Base-by-base conservation (phyloP, 1,140 invertebrate genomes). In the Asobara japonica region DNA sequence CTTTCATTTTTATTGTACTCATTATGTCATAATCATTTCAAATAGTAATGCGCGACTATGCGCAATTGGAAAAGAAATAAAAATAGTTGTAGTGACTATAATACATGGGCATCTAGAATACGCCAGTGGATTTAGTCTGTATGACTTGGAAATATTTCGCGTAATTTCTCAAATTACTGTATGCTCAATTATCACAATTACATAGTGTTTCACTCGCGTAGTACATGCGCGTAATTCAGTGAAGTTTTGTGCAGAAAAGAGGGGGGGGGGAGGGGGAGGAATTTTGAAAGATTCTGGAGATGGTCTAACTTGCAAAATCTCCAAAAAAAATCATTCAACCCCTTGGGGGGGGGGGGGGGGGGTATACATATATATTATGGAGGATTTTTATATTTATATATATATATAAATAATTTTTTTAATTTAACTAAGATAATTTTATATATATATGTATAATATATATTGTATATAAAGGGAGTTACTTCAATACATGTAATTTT, bases 21-120 rank as follows among this genome's bases (percentile, higher is more conserved):
- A 56, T 56, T 56, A 56, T 56, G 22, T 22, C 51, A 56, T 27
- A 27, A 27, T 56, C 51, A 56, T 56, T 56, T 25, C 51, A 27
- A 56, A 25, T 20, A 22, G 51, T 56, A 56, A 56, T 56, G 7
- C 8, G 8, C 18, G 51, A 45, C 6, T 10, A 3, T 0, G 3
- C 25, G 22, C 10, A 25, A 45, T 45, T 45, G 41, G 29, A 72
- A 56, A 51, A 66, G 69, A 73, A 74, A 72, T 67, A 72, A 67
- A 74, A 74, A 74, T 41, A 13, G 41, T 16, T 16, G 41, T 16
- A 45, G n/a, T 16, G 41, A 45, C 3, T n/a, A 7, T n/a, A 38
- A 13, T 38, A 38, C 36, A 38, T 38, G 36, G 2, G 7, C 36
- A n/a, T 3, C n/a, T 8, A 38, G 36, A 2, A 38, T 38, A 13